Evolutionary conservation across 2,888 invertebrate species (phyloP), one percentile per base, ranked within the genome.

Genomic region (Trichopoda pennipes): DNA sequence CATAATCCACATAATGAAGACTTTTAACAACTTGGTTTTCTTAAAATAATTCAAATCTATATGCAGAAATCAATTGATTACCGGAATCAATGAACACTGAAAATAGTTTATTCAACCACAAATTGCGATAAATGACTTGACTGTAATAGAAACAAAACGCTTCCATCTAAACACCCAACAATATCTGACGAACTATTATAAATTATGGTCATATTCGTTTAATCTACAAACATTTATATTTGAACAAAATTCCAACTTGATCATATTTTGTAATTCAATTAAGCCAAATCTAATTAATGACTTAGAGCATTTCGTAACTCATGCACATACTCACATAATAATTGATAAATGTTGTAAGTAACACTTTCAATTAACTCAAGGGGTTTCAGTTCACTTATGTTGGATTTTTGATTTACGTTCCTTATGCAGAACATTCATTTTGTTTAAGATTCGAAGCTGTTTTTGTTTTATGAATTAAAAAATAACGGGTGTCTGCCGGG

Each of bases 251-350:
- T 75, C 35, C 44, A 35, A 38, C 58, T 58, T 42, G 58, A 51
- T 66, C 49, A 19, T 66, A 58, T 60, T 66, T 75, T 66, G 42
- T 42, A 66, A 75, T 75, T 75, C 66, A 75, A 66, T 75, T 66
- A 66, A 66, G 28, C 19, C 49, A 58, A 75, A 60, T 58, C 51
- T 75, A 51, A 75, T 75, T 66, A 66, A 75, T 75, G 75, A 60
- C 51, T 42, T 28, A 12, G 42, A 51, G 42, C 58, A 58, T 51
- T 75, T 42, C 75, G 66, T 75, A 75, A 49, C 58, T 66, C 38
- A 38, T 51, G 38, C 32, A 14, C 38, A 23, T 38, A 10, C n/a
- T 21, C 21, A 44, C 35, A 51, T 44, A 61, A 19, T 14, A 32
- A 74, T 56, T 64, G 58, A 75, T n/a, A n/a, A 28, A 66, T 42